Conservation (phyloP, 2,113 vertebrate species). For the Theropithecus gelada region DNA sequence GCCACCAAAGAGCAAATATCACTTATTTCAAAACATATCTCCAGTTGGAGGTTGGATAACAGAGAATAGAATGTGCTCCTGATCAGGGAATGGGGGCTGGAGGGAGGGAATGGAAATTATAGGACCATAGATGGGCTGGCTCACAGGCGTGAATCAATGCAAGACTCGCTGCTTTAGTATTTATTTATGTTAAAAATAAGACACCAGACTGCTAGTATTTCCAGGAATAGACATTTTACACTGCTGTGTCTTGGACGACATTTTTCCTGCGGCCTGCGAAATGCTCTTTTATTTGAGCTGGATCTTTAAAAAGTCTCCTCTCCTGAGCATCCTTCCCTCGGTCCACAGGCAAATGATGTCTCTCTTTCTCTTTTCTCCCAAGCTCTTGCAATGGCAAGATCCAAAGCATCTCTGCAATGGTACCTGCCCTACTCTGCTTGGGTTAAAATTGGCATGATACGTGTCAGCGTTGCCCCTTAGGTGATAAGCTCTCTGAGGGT, state of each 20-base stretch:
- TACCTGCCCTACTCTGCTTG: not conserved
- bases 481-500: not conserved
- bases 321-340: not conserved
- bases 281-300: not conserved
- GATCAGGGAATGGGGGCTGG: not conserved
- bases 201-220: not conserved
- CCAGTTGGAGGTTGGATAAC: not conserved
- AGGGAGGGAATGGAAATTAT: not conserved
- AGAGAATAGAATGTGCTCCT: not conserved
- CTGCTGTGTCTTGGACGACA: not conserved
- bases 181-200: conserved; percentile 56
- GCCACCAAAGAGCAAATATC: not conserved
- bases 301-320: not conserved
- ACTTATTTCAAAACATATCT: not conserved
- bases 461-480: not conserved
- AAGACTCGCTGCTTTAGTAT: not conserved
- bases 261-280: not conserved
- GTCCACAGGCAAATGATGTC: not conserved
- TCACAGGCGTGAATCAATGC: not conserved
- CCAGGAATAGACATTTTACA: not conserved
- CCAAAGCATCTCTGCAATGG: not conserved
- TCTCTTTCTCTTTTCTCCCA: not conserved
- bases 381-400: too few relatives aligned
- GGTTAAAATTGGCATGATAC: not conserved
- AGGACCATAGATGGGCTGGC: not conserved